Base-by-base conservation (phyloP, 2,888 invertebrate genomes). In the Oxycera nigricornis region DNA sequence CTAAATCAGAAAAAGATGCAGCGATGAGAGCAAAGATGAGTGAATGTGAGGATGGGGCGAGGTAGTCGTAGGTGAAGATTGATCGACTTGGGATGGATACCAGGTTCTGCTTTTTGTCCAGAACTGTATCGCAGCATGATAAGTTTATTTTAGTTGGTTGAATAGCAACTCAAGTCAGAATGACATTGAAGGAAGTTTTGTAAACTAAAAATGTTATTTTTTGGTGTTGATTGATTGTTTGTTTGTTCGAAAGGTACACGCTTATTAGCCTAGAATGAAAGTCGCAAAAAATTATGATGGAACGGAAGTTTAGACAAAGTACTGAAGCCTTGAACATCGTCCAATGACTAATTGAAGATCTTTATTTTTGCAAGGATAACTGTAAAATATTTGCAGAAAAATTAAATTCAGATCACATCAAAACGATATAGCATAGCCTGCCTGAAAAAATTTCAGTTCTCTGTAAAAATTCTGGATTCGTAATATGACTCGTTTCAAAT, bases 121-220 rank as follows among this genome's bases (percentile, higher is more conserved):
- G 4, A 2, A 17, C 35, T 24, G n/a, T n/a, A 24, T 67, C 41
- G 6, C 11, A 2, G 41, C 24, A 14, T 24, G 24, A 26, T 26
- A 1, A 2, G 67, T 67, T 67, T 67, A 46, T 67, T 67, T 67
- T 46, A 41, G 14, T 41, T 67, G 46, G n/a, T n/a, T 17, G 41
- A 28, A 46, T 46, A 39, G 30, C 11, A 39, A 59, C 59, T 2
- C 20, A 20, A 62, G 31, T 46, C n/a, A 14, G 46, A 67, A 46
- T 67, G 67, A 67, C 67, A 67, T 24, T 22, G 41, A 59, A 30
- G 14, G 30, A 28, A 59, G 2, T 59, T 59, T 59, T 9, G 30
- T 59, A 59, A 59, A 59, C 59, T 59, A 14, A 2, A 28, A 28
- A 30, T 59, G 52, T 20, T 22, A n/a, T n/a, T 55, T 22, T 22